Evolutionary conservation across 2,113 vertebrate species (phyloP), one percentile per base, ranked within the genome.

Genomic region (Grammomys dolichurus): DNA sequence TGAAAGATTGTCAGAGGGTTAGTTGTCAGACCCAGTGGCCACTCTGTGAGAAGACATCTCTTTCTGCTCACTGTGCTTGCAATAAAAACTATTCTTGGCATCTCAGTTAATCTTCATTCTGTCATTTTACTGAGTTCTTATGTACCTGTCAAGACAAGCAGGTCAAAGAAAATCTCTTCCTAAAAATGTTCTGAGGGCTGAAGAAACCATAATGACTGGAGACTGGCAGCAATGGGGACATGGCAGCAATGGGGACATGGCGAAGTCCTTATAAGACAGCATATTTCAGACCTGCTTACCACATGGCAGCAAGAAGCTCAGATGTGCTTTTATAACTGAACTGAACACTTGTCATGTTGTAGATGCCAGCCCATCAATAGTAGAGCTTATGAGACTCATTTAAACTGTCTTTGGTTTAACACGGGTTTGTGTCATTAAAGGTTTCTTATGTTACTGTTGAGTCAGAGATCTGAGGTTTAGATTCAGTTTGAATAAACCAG

Each of bases 11-110:
- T 97, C 95, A 93, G 87, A 97, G 92, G 89, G 96, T 96, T 88
- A 97, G 96, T 96, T 89, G 95, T 90, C 96, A 97, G 96, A 93
- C 98, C 95, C 97, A 93, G 96, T 40, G 9, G 77, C 98, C 95
- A 92, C 97, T 93, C 96, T 93, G 26, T 97, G 97, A 97, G 97
- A 97, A 96, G 96, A 98, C 82, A 95, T 94, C 96, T 89, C 87
- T 96, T 89, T 43, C 94, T 98, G 95, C 98, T 98, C 98, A 97
- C 98, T 98, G 95, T 98, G 98, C 98, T 98, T 98, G 96, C 98
- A 99, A 98, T 99, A 98, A 99, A 98, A 98, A 97, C 96, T 97
- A 97, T 96, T 98, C 94, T 98, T 98, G 95, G 96, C 98, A 96
- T 98, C 96, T 97, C 97, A 97, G 89, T 93, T 97, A 92, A 94